Percentiles rank a stretch among this genome's conserved stretches.
These are phyloP conservation scores for Anguilla anguilla DNA, from an alignment of 2,797 vertebrate species.

Conservation along the genomic window DNA sequence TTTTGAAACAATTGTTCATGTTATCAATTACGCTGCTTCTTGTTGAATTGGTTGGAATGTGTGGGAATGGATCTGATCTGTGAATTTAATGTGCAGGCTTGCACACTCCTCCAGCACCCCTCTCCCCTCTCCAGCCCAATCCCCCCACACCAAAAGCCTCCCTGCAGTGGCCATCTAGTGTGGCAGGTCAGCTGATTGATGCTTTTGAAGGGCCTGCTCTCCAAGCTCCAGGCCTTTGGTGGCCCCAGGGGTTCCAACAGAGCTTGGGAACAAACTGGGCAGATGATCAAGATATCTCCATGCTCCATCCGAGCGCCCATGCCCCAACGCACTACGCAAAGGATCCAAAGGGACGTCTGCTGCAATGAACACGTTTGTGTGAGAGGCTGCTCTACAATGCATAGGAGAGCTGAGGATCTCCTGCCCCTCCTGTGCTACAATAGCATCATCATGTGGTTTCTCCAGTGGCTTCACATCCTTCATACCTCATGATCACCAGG, in stretches of 20 bases:
- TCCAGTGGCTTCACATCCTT: slow-evolving; percentile 40
- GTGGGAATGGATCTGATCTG: not conserved
- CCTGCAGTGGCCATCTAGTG: slow-evolving; percentile 55
- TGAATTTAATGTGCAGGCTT: not conserved
- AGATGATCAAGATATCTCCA: slow-evolving; percentile 52
- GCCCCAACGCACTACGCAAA: slow-evolving; percentile 1
- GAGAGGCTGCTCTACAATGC: slow-evolving; percentile 20
- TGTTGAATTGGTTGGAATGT: not conserved
- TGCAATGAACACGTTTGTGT: not conserved
- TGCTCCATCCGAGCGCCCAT: slow-evolving; percentile 14
- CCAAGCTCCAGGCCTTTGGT: slow-evolving; percentile 41
- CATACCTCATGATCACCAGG: slow-evolving; percentile 41
- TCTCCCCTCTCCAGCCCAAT: too few species aligned
- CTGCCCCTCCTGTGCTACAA: slow-evolving; percentile 52
- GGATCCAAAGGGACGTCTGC: slow-evolving; percentile 38
- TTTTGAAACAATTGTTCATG: not conserved
- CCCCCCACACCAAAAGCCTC: slow-evolving; percentile 23
- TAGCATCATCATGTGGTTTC: slow-evolving; percentile 62
- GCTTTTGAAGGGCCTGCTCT: slow-evolving; percentile 44
- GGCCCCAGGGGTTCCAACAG: slow-evolving; percentile 46
- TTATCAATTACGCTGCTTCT: not conserved
- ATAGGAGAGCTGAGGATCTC: not conserved
- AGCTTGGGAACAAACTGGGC: slow-evolving; percentile 43
- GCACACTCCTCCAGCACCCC: not conserved
- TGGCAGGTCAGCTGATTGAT: slow-evolving; percentile 53